Percentiles rank a stretch among this genome's conserved stretches.
These are phyloP conservation scores for Chymomyza costata DNA, from an alignment of 1,140 invertebrate species.

Conservation along the genomic window DNA sequence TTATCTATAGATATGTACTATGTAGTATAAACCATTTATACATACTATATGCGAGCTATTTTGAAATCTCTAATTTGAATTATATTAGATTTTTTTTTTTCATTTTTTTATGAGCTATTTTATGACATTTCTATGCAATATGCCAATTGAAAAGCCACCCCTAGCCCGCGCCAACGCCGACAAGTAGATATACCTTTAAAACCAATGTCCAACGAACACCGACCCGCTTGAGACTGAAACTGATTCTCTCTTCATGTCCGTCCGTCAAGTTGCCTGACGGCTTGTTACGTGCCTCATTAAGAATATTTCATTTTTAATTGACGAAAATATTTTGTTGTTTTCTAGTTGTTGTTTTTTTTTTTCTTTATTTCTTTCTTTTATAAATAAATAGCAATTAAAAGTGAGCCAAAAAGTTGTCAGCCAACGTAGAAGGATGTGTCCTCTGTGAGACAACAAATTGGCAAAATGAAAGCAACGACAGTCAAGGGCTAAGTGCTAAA, in stretches of 20 bases:
- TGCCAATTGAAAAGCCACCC: constrained; percentile 19
- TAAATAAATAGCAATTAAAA: constrained; percentile 19
- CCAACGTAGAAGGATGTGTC: too few species aligned
- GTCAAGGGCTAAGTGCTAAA: too few species aligned
- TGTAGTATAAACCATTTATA: constrained; percentile 5
- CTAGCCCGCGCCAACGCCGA: not conserved
- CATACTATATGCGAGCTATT: constrained; percentile 22
- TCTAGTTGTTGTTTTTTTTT: too few species aligned
- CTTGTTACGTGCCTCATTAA: constrained; percentile 68
- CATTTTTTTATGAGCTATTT: constrained; percentile 57
- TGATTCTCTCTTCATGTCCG: too few species aligned
- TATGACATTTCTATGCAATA: constrained; percentile 60
- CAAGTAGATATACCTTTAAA: not conserved
- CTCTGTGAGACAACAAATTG: constrained; percentile 38
- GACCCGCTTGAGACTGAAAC: not conserved
- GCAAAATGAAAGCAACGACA: constrained; percentile 39
- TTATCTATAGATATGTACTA: not conserved
- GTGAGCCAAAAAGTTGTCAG: constrained; percentile 41
- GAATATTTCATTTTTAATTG: constrained; percentile 66
- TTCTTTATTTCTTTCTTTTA: constrained; percentile 8
- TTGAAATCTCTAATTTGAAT: constrained; percentile 24
- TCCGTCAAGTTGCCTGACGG: constrained; percentile 28
- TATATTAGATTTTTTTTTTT: constrained; percentile 30
- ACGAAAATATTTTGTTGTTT: constrained; percentile 10
- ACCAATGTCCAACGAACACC: not conserved